Evolutionary conservation across 2,797 vertebrate genomes (phyloP).

Genomic region (Linurgus olivaceus): DNA sequence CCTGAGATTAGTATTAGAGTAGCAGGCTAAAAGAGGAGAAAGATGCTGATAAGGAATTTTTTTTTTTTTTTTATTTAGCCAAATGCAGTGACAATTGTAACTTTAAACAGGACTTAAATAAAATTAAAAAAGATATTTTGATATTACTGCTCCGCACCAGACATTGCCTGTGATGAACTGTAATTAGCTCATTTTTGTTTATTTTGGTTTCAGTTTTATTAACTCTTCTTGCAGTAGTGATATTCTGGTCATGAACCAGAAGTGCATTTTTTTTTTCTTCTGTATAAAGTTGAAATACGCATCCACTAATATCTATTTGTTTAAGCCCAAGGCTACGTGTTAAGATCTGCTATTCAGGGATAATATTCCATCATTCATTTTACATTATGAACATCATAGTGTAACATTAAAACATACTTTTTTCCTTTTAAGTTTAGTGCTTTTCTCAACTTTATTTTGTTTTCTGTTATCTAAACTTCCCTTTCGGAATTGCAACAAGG

Average conservation of each 20-base stretch:
- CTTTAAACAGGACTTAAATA: not conserved
- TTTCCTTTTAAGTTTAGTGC: slow-evolving; percentile 54
- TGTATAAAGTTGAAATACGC: not conserved
- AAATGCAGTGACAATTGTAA: not conserved
- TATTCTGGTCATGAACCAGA: not conserved
- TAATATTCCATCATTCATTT: slow-evolving; percentile 18
- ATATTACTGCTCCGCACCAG: not conserved
- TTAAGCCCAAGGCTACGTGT: not conserved
- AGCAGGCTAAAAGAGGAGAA: not conserved
- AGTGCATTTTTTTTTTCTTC: not conserved
- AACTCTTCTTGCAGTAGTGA: not conserved
- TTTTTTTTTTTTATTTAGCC: not conserved
- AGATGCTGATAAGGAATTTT: not conserved
- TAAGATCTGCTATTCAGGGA: not conserved
- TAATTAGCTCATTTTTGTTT: not conserved
- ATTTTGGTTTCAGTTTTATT: not conserved
- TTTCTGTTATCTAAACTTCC: slow-evolving; percentile 30
- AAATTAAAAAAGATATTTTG: not conserved
- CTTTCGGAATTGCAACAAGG: slow-evolving; percentile 44
- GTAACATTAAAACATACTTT: slow-evolving; percentile 29
- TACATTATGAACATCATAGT: slow-evolving; percentile 31
- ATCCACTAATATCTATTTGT: not conserved
- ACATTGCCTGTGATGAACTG: not conserved
- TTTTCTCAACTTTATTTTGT: slow-evolving; percentile 47
- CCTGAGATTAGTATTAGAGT: not conserved